Evolutionary conservation across 2,113 vertebrate species (phyloP).

Genomic region (Boulengeromyrus knoepffleri): DNA sequence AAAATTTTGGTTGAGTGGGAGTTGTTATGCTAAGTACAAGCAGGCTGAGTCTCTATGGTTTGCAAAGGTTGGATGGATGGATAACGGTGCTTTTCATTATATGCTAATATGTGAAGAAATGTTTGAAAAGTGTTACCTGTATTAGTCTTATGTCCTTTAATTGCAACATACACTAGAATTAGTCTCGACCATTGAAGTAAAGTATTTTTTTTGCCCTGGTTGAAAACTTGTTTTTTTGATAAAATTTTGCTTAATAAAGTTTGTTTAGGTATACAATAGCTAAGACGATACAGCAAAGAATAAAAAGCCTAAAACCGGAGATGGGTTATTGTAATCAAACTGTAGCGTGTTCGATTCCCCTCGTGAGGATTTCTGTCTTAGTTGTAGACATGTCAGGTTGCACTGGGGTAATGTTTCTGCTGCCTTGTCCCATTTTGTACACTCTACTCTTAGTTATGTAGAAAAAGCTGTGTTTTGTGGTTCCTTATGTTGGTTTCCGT

Average conservation of each 20-base stretch:
- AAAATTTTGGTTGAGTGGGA: neutral
- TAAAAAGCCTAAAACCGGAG: no score
- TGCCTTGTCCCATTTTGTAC: no score
- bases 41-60: neutral
- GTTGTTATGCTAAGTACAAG: neutral
- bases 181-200: neutral
- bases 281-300: no score
- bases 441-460: no score
- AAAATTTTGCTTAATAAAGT: neutral
- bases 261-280: no score
- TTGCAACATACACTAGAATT: neutral
- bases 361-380: no score
- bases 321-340: no score
- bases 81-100: neutral
- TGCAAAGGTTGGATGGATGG: neutral
- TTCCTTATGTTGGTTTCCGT: no score
- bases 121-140: neutral
- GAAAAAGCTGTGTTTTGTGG: no score
- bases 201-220: neutral
- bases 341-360: no score
- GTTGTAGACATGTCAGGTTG: no score
- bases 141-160: neutral
- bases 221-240: neutral
- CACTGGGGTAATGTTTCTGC: no score
- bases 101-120: neutral